phyloP scores from a whole-genome alignment of 2,113 vertebrate genomes.

The Cephalopterus ornatus region DNA sequence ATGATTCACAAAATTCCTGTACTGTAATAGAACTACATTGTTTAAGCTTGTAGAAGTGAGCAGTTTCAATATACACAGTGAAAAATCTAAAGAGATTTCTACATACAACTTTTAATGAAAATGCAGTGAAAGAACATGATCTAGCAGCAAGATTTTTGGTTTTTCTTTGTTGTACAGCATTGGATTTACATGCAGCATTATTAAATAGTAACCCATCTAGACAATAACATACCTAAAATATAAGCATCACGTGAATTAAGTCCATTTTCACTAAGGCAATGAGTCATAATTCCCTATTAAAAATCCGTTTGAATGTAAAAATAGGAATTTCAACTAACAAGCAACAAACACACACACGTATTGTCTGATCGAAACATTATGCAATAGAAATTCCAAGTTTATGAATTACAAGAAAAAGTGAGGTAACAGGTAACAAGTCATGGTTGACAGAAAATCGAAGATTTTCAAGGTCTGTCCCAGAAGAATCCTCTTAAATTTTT shows the following conservation, averaged over 20 bases:
- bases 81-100: conserved; percentile 65
- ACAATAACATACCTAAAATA: conserved; percentile 42
- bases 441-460: not conserved
- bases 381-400: conserved; percentile 5
- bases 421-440: conserved; percentile 1
- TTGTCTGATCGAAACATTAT: conserved; percentile 31
- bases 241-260: not conserved
- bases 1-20: not conserved
- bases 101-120: conserved; percentile 66
- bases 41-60: not conserved
- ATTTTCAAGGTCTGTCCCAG: not conserved
- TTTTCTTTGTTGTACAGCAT: conserved; percentile 44
- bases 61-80: conserved; percentile 1
- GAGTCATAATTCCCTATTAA: conserved; percentile 37
- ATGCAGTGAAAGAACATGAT: conserved; percentile 39
- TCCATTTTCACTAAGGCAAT: conserved; percentile 29
- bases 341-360: conserved; percentile 5
- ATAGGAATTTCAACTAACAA: conserved; percentile 32
- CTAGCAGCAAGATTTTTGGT: conserved; percentile 28
- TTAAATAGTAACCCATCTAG: conserved; percentile 36
- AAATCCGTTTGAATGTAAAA: conserved; percentile 60
- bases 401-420: not conserved
- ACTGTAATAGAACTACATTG: not conserved
- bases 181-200: conserved; percentile 59
- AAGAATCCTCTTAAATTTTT: not conserved